A percentile compares a stretch with the other conserved stretches of the same genome.
Conservation (phyloP, 2,888 invertebrate species). For the Bimastos eiseni region DNA sequence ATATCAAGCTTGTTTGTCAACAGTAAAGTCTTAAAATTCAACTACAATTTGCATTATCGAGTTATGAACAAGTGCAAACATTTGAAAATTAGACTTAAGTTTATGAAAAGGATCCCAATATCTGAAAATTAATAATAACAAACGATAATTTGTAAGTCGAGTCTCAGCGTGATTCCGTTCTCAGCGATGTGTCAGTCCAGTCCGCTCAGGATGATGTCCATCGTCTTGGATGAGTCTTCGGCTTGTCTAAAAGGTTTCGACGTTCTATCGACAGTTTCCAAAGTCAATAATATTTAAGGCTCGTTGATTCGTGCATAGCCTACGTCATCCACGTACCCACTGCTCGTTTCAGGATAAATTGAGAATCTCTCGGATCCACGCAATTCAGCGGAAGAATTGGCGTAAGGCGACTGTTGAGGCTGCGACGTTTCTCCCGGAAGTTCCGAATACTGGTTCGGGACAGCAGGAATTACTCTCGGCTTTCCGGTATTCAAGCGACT, state of each 20-base stretch:
- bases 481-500: neutral
- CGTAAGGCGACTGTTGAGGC: neutral
- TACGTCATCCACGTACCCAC: neutral
- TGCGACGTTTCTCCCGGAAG: neutral
- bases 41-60: neutral
- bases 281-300: neutral
- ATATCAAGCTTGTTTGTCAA: neutral
- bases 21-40: neutral
- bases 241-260: neutral
- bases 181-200: neutral
- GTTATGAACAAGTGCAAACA: neutral
- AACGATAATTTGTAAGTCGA: neutral
- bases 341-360: neutral
- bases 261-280: neutral
- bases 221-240: neutral
- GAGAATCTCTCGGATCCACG: neutral
- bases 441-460: conserved; percentile 15
- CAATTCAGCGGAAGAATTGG: neutral
- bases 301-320: neutral
- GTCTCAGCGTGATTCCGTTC: neutral
- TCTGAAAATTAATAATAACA: neutral
- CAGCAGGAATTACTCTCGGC: neutral
- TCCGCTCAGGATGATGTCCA: neutral
- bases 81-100: neutral
- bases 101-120: neutral